A percentile compares a stretch with the other conserved stretches of the same genome.
Evolutionary conservation across 2,113 vertebrate genomes (phyloP).

Genomic region (Cebidichthys violaceus): DNA sequence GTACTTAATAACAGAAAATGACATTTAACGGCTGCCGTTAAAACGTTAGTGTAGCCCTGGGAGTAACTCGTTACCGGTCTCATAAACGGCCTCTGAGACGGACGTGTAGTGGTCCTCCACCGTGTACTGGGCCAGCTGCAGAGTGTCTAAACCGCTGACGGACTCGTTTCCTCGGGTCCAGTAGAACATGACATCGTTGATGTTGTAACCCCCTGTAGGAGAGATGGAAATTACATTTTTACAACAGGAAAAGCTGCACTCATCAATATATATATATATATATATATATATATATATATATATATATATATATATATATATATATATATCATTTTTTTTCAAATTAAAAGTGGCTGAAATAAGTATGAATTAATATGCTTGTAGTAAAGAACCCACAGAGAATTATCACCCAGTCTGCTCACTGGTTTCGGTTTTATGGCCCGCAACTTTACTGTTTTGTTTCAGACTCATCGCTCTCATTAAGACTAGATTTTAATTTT

Average conservation of each 20-base stretch:
- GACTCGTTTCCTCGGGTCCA: conserved; percentile 94
- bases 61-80: conserved; percentile 84
- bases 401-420: not conserved
- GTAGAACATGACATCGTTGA: conserved; percentile 92
- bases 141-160: conserved; percentile 88
- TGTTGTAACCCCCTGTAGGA: conserved; percentile 91
- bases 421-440: not conserved
- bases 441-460: not conserved
- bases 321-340: too few species aligned
- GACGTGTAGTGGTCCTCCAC: conserved; percentile 93
- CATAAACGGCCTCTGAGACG: conserved; percentile 90
- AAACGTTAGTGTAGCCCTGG: not conserved
- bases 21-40: not conserved
- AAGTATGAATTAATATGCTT: not conserved
- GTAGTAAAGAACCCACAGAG: not conserved
- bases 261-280: not conserved
- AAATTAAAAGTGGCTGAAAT: not conserved
- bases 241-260: not conserved
- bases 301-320: too few species aligned
- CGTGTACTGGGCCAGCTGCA: conserved; percentile 90
- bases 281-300: too few species aligned
- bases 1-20: not conserved
- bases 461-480: not conserved
- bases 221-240: not conserved
- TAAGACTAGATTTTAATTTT: not conserved